phyloP scores from a whole-genome alignment of 2,113 vertebrate genomes.

The Chloroceryle aenea region DNA sequence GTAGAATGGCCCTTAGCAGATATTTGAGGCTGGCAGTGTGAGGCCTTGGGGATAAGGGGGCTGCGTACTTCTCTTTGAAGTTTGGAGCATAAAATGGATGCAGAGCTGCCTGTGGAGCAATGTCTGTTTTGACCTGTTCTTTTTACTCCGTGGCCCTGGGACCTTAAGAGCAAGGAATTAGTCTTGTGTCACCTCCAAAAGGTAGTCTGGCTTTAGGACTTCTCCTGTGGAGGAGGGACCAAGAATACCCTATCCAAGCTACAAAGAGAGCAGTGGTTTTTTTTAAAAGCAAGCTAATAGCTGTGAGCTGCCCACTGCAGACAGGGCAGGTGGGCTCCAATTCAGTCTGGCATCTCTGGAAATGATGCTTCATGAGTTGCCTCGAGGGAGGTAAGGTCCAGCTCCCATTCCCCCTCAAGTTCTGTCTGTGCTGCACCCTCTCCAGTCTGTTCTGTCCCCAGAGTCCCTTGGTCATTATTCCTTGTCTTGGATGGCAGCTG shows the following conservation, averaged over 20 bases:
- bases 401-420: not conserved
- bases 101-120: not conserved
- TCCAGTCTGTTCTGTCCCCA: not conserved
- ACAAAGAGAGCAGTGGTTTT: not conserved
- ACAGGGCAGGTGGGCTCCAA: not conserved
- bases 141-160: not conserved
- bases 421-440: not conserved
- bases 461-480: not conserved
- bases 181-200: not conserved
- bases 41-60: not conserved
- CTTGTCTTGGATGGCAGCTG: not conserved
- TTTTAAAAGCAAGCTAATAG: not conserved
- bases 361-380: not conserved
- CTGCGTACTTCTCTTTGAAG: not conserved
- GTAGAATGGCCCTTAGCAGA: not conserved
- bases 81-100: rapidly evolving
- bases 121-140: not conserved
- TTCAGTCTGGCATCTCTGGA: not conserved
- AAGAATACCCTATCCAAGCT: not conserved
- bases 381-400: not conserved
- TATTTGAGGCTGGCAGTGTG: not conserved
- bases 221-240: not conserved
- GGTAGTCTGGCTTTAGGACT: not conserved
- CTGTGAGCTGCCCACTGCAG: not conserved
- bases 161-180: not conserved